These are phyloP conservation scores for Hyposoter didymator DNA, from an alignment of 2,888 invertebrate genomes.

Conservation along the genomic window DNA sequence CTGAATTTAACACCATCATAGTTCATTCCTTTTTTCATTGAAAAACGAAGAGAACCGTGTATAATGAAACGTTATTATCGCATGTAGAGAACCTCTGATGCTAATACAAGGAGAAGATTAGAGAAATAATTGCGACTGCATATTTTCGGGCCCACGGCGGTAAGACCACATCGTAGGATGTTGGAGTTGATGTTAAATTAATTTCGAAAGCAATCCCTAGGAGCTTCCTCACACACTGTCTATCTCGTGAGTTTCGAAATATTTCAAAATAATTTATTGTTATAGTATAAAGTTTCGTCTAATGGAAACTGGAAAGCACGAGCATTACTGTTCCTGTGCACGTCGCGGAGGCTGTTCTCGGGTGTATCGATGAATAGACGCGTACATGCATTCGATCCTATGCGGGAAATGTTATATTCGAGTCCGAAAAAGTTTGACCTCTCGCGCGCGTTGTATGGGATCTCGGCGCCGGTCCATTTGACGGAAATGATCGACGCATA, in stretches of 20 bases:
- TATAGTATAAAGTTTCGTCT: neutral
- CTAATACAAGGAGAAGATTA: too few species aligned
- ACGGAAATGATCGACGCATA: conserved; percentile 64
- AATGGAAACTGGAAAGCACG: neutral
- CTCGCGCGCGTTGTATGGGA: conserved; percentile 4
- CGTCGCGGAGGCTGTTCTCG: neutral
- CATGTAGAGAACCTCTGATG: too few species aligned
- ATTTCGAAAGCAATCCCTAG: neutral
- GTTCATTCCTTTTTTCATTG: too few species aligned
- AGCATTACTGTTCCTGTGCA: neutral
- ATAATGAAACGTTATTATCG: too few species aligned
- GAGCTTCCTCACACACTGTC: neutral
- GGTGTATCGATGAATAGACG: neutral
- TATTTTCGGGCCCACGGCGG: too few species aligned
- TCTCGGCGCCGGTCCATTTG: conserved; percentile 48
- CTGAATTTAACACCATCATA: too few species aligned
- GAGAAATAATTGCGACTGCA: too few species aligned
- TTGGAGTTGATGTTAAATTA: too few species aligned
- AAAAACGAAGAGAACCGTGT: too few species aligned
- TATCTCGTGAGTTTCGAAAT: neutral
- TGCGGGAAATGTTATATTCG: conserved; percentile 27
- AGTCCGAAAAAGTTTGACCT: conserved; percentile 48
- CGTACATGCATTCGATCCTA: conserved; percentile 20
- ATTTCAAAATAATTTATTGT: neutral
- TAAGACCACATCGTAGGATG: too few species aligned